These are phyloP conservation scores for Murina feae DNA, from an alignment of 2,113 vertebrate genomes.

Conservation along the genomic window DNA sequence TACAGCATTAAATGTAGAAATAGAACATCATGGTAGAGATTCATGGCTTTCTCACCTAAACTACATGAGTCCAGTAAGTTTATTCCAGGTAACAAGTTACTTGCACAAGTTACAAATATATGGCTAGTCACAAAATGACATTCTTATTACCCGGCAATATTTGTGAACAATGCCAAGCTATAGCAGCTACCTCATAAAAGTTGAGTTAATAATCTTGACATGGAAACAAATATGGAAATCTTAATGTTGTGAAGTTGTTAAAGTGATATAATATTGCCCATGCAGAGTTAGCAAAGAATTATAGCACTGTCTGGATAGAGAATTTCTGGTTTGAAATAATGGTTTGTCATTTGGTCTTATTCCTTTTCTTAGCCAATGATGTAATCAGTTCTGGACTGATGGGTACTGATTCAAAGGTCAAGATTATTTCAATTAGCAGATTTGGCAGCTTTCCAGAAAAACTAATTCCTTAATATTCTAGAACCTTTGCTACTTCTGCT, in stretches of 20 bases:
- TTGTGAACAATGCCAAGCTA: neutral
- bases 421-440: neutral
- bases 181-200: neutral
- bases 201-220: conserved; percentile 14
- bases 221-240: neutral
- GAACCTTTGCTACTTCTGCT: neutral
- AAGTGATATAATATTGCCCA: neutral
- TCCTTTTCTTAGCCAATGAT: neutral
- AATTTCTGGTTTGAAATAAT: neutral
- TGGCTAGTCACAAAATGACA: conserved; percentile 35
- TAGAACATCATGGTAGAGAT: neutral
- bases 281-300: neutral
- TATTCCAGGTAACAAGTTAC: conserved; percentile 39
- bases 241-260: neutral
- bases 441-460: neutral
- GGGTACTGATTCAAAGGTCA: neutral
- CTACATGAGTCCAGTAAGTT: conserved; percentile 1
- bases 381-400: neutral
- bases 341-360: neutral
- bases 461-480: neutral
- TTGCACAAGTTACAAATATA: conserved; percentile 33
- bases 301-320: neutral
- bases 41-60: neutral
- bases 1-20: neutral
- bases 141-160: neutral